A percentile compares a stretch with the other conserved stretches of the same genome.
Conservation (phyloP, 1,140 invertebrate species). For the Brachionus angularis region DNA sequence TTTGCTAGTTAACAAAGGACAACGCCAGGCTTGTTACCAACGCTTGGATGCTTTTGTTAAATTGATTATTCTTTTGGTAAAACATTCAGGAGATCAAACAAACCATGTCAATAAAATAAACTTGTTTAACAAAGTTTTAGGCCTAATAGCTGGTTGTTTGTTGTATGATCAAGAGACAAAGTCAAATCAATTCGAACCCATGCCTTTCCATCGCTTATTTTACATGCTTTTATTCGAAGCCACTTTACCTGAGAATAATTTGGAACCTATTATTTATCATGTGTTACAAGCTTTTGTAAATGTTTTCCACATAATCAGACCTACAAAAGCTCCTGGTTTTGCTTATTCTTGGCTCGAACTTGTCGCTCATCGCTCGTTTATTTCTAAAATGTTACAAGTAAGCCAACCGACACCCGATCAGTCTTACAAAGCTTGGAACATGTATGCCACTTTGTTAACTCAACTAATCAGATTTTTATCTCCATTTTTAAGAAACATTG, state of each 20-base stretch:
- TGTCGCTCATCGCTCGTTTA: slow-evolving; percentile 89
- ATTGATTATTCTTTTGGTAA: slow-evolving; percentile 88
- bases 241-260: slow-evolving; percentile 67
- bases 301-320: slow-evolving; percentile 65
- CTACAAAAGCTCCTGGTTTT: slow-evolving; percentile 92
- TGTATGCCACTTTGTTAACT: slow-evolving; percentile 77
- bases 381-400: slow-evolving; percentile 83
- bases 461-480: slow-evolving; percentile 93
- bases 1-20: not conserved
- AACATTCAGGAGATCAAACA: slow-evolving; percentile 74
- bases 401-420: slow-evolving; percentile 61
- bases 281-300: slow-evolving; percentile 46
- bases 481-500: slow-evolving; percentile 91
- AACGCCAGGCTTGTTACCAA: slow-evolving; percentile 69
- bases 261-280: slow-evolving; percentile 74
- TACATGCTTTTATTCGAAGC: slow-evolving; percentile 91
- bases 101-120: slow-evolving; percentile 84
- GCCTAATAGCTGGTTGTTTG: slow-evolving; percentile 87
- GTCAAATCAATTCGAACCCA: slow-evolving; percentile 83
- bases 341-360: slow-evolving; percentile 97
- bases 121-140: slow-evolving; percentile 86
- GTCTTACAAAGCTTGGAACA: slow-evolving; percentile 51
- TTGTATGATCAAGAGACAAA: slow-evolving; percentile 85
- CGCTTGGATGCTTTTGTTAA: slow-evolving; percentile 91
- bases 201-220: slow-evolving; percentile 94